Percentiles rank a stretch among this genome's conserved stretches.
Evolutionary conservation across 2,888 invertebrate genomes (phyloP).

Genomic region (Trichopoda pennipes): DNA sequence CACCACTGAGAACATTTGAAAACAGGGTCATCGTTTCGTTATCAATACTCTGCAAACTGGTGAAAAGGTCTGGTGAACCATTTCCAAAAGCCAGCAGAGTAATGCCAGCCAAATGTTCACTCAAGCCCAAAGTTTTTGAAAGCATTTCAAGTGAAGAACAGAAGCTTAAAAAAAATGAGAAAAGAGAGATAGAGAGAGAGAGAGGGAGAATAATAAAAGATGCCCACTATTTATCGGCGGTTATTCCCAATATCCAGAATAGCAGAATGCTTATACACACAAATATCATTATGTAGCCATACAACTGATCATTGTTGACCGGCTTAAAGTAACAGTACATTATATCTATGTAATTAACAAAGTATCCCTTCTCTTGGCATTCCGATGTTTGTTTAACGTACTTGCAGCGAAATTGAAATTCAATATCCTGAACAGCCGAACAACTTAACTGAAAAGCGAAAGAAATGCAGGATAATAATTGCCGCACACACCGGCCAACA

Average conservation of each 20-base stretch:
- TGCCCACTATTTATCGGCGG: slow-evolving; percentile 83
- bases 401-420: slow-evolving; percentile 76
- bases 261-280: slow-evolving; percentile 77
- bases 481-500: too few relatives aligned
- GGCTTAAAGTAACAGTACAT: slow-evolving; percentile 79
- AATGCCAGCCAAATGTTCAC: slow-evolving; percentile 84
- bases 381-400: slow-evolving; percentile 77
- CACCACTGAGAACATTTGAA: slow-evolving; percentile 82
- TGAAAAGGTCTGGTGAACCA: slow-evolving; percentile 86
- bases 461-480: not conserved
- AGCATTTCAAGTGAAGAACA: slow-evolving; percentile 82
- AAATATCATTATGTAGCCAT: slow-evolving; percentile 59
- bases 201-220: not conserved
- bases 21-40: slow-evolving; percentile 79
- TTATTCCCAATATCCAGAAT: slow-evolving; percentile 82
- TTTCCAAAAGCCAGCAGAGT: slow-evolving; percentile 87
- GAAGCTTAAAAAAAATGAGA: slow-evolving; percentile 78
- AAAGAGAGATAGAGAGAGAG: too few relatives aligned
- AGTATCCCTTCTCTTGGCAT: slow-evolving; percentile 74
- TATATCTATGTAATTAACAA: slow-evolving; percentile 78
- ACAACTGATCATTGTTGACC: slow-evolving; percentile 57
- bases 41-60: slow-evolving; percentile 82
- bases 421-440: slow-evolving; percentile 63
- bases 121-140: slow-evolving; percentile 81
- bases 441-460: slow-evolving; percentile 66